Percentiles rank a stretch among this genome's conserved stretches.
phyloP scores from a whole-genome alignment of 1,140 invertebrate species.

The Drosophila sproati region DNA sequence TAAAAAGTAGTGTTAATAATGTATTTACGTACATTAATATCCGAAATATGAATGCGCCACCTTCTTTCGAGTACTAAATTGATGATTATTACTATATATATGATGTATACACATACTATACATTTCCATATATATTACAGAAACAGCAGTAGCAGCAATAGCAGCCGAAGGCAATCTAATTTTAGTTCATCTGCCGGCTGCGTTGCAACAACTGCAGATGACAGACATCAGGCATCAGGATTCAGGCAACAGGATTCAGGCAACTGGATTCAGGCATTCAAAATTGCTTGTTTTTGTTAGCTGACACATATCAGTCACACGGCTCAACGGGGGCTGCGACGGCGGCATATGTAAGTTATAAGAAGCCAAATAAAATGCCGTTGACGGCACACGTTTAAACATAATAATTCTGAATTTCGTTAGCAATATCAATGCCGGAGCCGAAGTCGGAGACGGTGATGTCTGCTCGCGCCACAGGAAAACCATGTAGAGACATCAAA shows the following conservation, averaged over 20 bases:
- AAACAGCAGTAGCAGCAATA: conserved; percentile 13
- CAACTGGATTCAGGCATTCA: conserved; percentile 28
- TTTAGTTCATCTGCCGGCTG: conserved; percentile 16
- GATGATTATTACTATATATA: neutral
- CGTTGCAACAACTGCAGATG: conserved; percentile 40
- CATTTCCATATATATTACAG: conserved; percentile 10
- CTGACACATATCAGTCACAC: conserved; percentile 36
- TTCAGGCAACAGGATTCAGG: conserved; percentile 18
- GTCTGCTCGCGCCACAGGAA: conserved; percentile 57
- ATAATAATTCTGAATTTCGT: conserved; percentile 83
- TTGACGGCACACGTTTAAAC: conserved; percentile 76
- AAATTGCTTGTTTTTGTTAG: conserved; percentile 31
- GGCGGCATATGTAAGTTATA: conserved; percentile 12
- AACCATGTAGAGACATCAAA: conserved; percentile 76
- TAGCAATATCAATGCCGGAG: conserved; percentile 73
- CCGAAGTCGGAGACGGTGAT: neutral
- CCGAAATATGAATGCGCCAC: too few relatives aligned
- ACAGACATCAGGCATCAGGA: conserved; percentile 24
- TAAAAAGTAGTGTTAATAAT: too few relatives aligned
- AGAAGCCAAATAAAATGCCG: conserved; percentile 45
- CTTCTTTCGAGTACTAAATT: neutral
- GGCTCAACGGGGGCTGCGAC: conserved; percentile 5
- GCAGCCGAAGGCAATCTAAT: conserved; percentile 29
- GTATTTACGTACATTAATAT: too few relatives aligned
- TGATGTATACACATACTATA: conserved; percentile 2